Conservation (phyloP, 2,797 vertebrate genomes). For the Muraenolepis orangiensis region DNA sequence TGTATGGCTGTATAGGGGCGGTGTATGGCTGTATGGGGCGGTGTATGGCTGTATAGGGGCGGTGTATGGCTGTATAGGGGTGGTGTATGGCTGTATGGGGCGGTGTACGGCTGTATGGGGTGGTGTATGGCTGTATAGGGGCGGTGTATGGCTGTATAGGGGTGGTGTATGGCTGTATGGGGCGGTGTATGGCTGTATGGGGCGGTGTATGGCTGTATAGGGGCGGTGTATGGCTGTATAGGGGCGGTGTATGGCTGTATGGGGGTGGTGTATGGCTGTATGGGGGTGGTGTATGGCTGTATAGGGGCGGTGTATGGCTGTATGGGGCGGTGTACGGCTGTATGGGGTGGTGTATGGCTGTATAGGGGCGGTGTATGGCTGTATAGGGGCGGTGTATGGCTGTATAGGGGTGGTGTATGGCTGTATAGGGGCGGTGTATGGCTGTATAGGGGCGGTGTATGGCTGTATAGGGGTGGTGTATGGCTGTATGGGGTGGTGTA, state of each 20-base stretch:
- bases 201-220: neutral
- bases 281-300: neutral
- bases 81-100: neutral
- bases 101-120: neutral
- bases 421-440: neutral
- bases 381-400: neutral
- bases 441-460: neutral
- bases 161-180: neutral
- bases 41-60: neutral
- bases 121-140: neutral
- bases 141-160: neutral
- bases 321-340: too few species aligned
- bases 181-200: neutral
- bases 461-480: neutral
- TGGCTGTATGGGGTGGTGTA: neutral
- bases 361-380: neutral
- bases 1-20: neutral
- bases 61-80: neutral
- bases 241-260: neutral
- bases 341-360: too few species aligned
- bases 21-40: neutral
- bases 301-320: neutral
- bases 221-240: neutral
- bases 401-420: neutral
- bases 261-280: neutral